Evolutionary conservation across 1,140 invertebrate species (phyloP).

Genomic region (Akabosia matsudoensis): DNA sequence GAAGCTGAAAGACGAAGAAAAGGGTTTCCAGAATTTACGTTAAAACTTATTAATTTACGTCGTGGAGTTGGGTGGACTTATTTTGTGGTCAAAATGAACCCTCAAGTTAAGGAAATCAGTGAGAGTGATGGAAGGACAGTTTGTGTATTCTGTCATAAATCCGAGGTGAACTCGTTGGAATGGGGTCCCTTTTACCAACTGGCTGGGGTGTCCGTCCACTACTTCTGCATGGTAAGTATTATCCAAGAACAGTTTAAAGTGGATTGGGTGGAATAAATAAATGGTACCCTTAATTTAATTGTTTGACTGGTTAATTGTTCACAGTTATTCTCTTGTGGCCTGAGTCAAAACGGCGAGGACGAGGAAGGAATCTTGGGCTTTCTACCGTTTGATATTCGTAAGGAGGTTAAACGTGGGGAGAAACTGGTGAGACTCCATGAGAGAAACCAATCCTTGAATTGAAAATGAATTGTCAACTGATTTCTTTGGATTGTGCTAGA

Average conservation of each 20-base stretch:
- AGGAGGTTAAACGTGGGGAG: slow-evolving; percentile 57
- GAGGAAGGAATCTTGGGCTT: slow-evolving; percentile 63
- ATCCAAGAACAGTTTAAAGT: background rate
- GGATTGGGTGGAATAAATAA: background rate
- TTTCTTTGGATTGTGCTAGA: slow-evolving; percentile 55
- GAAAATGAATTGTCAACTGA: no score
- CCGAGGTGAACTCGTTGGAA: slow-evolving; percentile 34
- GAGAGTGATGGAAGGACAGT: background rate
- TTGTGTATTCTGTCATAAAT: slow-evolving; percentile 36
- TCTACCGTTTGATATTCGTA: slow-evolving; percentile 58
- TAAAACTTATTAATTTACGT: no score
- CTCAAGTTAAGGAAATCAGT: slow-evolving; percentile 26
- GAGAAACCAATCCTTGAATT: background rate
- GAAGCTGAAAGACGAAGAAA: no score
- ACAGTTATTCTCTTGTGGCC: slow-evolving; percentile 60
- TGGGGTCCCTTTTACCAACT: slow-evolving; percentile 41
- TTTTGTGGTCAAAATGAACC: slow-evolving; percentile 35
- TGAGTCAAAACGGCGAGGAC: slow-evolving; percentile 61
- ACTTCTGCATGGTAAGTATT: slow-evolving; percentile 44
- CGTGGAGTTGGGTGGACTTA: no score
- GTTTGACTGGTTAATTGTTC: background rate
- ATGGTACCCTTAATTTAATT: background rate
- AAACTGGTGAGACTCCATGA: slow-evolving; percentile 61
- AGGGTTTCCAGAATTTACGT: no score
- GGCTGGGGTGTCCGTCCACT: slow-evolving; percentile 32